phyloP scores from a whole-genome alignment of 2,888 invertebrate genomes.

The Schrankia costaestrigalis region DNA sequence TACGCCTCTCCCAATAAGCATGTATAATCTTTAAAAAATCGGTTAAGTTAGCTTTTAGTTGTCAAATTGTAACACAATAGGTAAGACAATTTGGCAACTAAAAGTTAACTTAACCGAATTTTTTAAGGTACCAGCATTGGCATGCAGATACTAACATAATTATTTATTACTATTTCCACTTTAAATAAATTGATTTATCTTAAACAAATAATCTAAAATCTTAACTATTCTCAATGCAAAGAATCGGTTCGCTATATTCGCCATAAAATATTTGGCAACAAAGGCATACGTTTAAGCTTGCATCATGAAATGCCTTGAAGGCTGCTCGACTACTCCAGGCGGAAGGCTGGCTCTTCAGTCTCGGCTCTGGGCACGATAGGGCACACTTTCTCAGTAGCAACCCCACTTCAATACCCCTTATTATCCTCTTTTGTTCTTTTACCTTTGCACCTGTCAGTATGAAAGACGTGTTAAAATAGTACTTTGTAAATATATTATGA shows the following conservation, averaged over 20 bases:
- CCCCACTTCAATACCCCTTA: constrained; percentile 50
- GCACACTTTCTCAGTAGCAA: constrained; percentile 59
- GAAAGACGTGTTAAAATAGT: constrained; percentile 32
- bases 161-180: too few relatives aligned
- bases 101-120: too few relatives aligned
- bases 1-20: not conserved
- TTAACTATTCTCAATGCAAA: not conserved
- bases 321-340: constrained; percentile 25
- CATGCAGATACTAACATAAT: too few relatives aligned
- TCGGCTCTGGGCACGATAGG: constrained; percentile 48
- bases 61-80: too few relatives aligned
- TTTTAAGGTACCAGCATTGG: too few relatives aligned
- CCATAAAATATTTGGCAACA: constrained; percentile 22
- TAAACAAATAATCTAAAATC: too few relatives aligned
- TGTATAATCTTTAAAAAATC: too few relatives aligned
- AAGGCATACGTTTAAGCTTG: constrained; percentile 26
- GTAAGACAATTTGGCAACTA: too few relatives aligned
- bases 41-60: too few relatives aligned
- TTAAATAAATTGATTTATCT: too few relatives aligned
- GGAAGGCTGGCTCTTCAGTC: constrained; percentile 36
- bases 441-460: constrained; percentile 54
- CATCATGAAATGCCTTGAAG: constrained; percentile 31
- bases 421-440: constrained; percentile 61
- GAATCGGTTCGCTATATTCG: too few relatives aligned
- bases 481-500: constrained; percentile 10